Evolutionary conservation across 2,113 vertebrate species (phyloP).

Genomic region (Scartelaos histophorus): DNA sequence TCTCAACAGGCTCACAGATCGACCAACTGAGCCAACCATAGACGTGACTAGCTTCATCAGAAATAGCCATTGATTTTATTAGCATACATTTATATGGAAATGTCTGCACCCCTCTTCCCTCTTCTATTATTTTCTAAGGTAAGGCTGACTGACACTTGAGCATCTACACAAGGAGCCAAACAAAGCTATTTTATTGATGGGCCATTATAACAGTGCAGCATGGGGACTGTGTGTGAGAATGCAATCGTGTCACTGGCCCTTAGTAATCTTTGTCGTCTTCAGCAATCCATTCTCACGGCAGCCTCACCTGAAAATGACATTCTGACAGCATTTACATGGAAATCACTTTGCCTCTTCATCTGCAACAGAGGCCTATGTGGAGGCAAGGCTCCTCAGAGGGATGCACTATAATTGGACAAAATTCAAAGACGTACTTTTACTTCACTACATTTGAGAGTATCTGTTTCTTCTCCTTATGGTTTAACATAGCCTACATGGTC

Average conservation of each 20-base stretch:
- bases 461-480: no score
- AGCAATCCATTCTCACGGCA: constrained; percentile 76
- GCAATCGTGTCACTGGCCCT: constrained; percentile 69
- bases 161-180: constrained; percentile 51
- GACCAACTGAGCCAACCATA: not conserved
- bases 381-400: constrained; percentile 65
- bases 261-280: constrained; percentile 71
- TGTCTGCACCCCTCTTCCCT: constrained; percentile 43
- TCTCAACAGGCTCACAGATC: not conserved
- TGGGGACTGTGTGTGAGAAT: constrained; percentile 68
- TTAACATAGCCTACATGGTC: not conserved
- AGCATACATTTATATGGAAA: constrained; percentile 74
- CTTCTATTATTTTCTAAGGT: constrained; percentile 30
- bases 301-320: constrained; percentile 71
- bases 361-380: constrained; percentile 56
- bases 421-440: not conserved
- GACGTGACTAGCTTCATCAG: constrained; percentile 44
- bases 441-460: no score
- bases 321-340: constrained; percentile 81
- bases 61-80: constrained; percentile 47
- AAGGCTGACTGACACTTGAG: constrained; percentile 59
- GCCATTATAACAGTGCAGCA: constrained; percentile 69
- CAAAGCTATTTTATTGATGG: constrained; percentile 74
- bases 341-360: constrained; percentile 73
- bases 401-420: constrained; percentile 59